Evolutionary conservation across 2,888 invertebrate genomes (phyloP), one percentile per base, ranked within the genome.

Genomic region (Dicycla oo): DNA sequence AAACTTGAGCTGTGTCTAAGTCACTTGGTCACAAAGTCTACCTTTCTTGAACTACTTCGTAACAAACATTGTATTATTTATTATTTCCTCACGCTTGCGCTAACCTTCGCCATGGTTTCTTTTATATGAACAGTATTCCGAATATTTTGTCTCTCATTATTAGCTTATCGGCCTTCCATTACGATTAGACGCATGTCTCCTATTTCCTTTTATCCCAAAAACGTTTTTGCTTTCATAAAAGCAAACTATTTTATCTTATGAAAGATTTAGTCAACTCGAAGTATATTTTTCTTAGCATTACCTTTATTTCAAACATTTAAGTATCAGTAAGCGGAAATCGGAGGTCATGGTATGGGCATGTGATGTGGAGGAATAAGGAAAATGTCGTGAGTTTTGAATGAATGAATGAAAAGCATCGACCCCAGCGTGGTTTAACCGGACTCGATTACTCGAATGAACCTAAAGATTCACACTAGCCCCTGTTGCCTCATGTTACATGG

Each of bases 231-330:
- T 47, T 40, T 75, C 15, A 7, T 70, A 13, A 45, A 43, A 43
- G 47, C 26, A 49, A 75, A 65, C 54, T 66, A 20, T 75, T 53
- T 49, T 66, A 43, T 75, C 47, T 47, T 26, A n/a, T 45, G 2
- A 13, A 23, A 20, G 53, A 73, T 47, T 61, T 45, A 4, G 26
- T 62, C 15, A 51, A n/a, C 15, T 26, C 20, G 18, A 1, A 18
- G 15, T 38, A 45, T 53, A 6, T 38, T 26, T 10, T 34, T 40
- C 5, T 15, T n/a, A 18, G 38, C 3, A 26, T 45, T 56, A 7
- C 6, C 10, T 34, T n/a, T 53, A 26, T 70, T n/a, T 7, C 0
- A 5, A 18, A n/a, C 8, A 7, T 66, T n/a, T 8, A 40, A 40
- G 13, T 67, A 20, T 23, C 11, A 6, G 34, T 34, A 34, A 34